A percentile compares a stretch with the other conserved stretches of the same genome.
These are phyloP conservation scores for Dufourea novaeangliae DNA, from an alignment of 1,140 invertebrate genomes.

Conservation along the genomic window DNA sequence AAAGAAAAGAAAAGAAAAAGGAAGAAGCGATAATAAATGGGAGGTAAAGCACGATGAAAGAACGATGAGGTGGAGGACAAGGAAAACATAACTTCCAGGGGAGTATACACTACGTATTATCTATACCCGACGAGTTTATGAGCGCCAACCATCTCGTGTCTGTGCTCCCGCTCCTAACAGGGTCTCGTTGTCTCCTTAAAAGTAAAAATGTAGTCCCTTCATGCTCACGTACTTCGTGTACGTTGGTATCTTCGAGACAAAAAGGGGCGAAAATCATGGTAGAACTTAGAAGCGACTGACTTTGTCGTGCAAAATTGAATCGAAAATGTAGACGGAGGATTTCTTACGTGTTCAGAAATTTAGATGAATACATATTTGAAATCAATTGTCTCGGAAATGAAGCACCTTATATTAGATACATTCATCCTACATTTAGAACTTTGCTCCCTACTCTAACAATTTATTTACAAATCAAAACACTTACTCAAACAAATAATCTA, in stretches of 20 bases:
- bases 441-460: too few species aligned
- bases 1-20: neutral
- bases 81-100: neutral
- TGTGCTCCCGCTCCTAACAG: neutral
- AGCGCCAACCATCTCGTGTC: neutral
- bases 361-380: too few species aligned
- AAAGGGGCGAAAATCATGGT: too few species aligned
- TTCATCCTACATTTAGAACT: too few species aligned
- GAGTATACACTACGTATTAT: conserved; percentile 13
- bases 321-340: too few species aligned
- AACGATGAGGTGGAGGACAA: neutral
- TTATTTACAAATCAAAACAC: too few species aligned
- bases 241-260: neutral
- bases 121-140: conserved; percentile 30
- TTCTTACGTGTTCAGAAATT: too few species aligned
- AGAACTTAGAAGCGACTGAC: too few species aligned
- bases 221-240: neutral
- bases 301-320: too few species aligned
- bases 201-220: conserved; percentile 26
- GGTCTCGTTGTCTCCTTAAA: conserved; percentile 24
- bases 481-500: too few species aligned
- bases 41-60: conserved; percentile 5
- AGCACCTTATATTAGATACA: too few species aligned
- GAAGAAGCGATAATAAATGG: neutral
- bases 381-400: too few species aligned